These are phyloP conservation scores for Aldrovandia affinis DNA, from an alignment of 2,797 vertebrate species.

Conservation along the genomic window DNA sequence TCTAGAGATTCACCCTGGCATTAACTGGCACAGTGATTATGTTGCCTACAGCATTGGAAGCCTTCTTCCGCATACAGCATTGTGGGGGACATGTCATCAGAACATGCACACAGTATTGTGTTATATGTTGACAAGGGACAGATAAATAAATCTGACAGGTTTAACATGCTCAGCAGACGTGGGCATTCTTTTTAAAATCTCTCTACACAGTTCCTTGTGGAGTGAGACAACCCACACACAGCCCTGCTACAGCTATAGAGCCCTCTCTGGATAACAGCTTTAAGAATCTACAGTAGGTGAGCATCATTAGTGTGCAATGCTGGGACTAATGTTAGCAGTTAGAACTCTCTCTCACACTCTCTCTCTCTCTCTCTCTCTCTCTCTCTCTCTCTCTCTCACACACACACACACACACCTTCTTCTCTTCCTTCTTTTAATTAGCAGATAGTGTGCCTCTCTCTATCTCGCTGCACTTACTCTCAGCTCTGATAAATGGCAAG, in stretches of 20 bases:
- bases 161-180: conserved; percentile 3
- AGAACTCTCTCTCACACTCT: conserved; percentile 38
- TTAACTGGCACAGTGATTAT: background rate
- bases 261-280: conserved; percentile 49
- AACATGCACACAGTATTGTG: conserved; percentile 28
- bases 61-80: background rate
- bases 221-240: conserved; percentile 43
- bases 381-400: conserved; percentile 51
- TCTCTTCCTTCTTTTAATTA: background rate
- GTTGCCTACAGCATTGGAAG: background rate
- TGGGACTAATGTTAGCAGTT: conserved; percentile 57
- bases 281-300: conserved; percentile 45
- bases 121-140: conserved; percentile 20
- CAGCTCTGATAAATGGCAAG: conserved; percentile 26
- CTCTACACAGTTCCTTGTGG: conserved; percentile 33
- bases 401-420: no score
- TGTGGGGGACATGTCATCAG: conserved; percentile 30
- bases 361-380: background rate
- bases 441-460: background rate
- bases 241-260: conserved; percentile 50
- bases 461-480: conserved; percentile 25
- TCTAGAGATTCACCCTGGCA: background rate
- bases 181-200: conserved; percentile 47
- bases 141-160: background rate
- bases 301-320: conserved; percentile 55